Conservation (phyloP, 1,140 invertebrate species). For the Neuroterus valhalla region DNA sequence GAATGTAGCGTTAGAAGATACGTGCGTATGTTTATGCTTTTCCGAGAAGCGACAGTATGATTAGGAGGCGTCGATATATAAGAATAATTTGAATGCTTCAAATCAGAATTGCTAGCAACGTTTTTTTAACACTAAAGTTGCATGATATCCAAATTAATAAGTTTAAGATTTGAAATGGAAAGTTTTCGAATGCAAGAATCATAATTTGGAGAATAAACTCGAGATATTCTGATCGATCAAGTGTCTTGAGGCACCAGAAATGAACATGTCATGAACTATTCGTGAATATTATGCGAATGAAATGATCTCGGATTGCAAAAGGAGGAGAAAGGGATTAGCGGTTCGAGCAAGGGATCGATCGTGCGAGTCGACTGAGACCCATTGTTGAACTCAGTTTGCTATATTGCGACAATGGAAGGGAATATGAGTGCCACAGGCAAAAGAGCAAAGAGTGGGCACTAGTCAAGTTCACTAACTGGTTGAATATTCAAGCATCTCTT, state of each 20-base stretch:
- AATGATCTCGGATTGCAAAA: slow-evolving; percentile 15
- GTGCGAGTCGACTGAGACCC: slow-evolving; percentile 39
- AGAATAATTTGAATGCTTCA: too few species aligned
- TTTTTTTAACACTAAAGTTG: too few species aligned
- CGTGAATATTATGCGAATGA: not conserved
- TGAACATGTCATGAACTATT: not conserved
- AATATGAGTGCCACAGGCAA: slow-evolving; percentile 15
- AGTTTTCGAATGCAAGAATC: too few species aligned
- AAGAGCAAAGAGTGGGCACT: not conserved
- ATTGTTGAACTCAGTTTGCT: slow-evolving; percentile 37
- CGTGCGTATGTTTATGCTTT: too few species aligned
- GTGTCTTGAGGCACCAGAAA: not conserved
- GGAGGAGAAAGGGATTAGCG: slow-evolving; percentile 40
- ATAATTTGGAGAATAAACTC: not conserved
- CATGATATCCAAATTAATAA: too few species aligned
- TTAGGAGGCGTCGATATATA: too few species aligned
- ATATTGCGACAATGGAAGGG: slow-evolving; percentile 34
- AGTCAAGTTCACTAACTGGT: not conserved
- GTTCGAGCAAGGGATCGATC: slow-evolving; percentile 47
- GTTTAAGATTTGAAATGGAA: too few species aligned
- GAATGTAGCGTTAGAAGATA: too few species aligned
- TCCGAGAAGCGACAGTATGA: too few species aligned
- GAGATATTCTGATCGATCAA: not conserved
- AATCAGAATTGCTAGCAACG: too few species aligned
- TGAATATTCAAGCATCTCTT: slow-evolving; percentile 31